Percentiles rank a stretch among this genome's conserved stretches.
phyloP scores from a whole-genome alignment of 1,140 invertebrate species.

The Bombyx mori region ASM3026992v2 NC_085110.1:530001-530500 shows the following conservation, averaged over 20 bases:
- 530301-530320: no score
- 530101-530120: constrained; percentile 78
- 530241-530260: not conserved
- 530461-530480: no score
- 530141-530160: constrained; percentile 74
- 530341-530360: no score
- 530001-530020: constrained; percentile 78
- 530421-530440: no score
- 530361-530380: no score
- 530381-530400: no score
- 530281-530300: no score
- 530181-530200: not conserved
- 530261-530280: constrained; percentile 2
- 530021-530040: constrained; percentile 81
- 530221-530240: not conserved
- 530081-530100: constrained; percentile 78
- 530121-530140: constrained; percentile 75
- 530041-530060: constrained; percentile 79
- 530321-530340: no score
- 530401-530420: no score
- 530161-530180: constrained; percentile 60
- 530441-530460: no score
- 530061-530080: constrained; percentile 79
- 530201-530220: not conserved
- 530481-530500: no score